Evolutionary conservation across 2,888 invertebrate genomes (phyloP).

Genomic region (Chesias legatella): DNA sequence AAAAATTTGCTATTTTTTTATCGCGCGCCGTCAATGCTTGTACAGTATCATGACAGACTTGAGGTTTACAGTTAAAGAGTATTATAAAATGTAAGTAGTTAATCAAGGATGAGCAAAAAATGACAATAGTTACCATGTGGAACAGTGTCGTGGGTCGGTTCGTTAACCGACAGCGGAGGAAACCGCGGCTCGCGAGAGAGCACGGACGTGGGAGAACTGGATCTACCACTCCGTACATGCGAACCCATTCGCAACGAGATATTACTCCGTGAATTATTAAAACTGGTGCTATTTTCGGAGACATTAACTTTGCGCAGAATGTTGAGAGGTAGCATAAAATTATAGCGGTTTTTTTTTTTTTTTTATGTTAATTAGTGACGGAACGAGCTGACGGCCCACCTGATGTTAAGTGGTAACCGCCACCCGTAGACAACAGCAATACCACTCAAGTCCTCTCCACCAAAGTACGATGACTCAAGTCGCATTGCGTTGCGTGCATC

Average conservation of each 20-base stretch:
- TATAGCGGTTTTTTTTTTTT: too few relatives aligned
- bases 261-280: constrained; percentile 56
- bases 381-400: too few relatives aligned
- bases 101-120: constrained; percentile 38
- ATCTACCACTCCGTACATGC: constrained; percentile 43
- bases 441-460: too few relatives aligned
- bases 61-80: constrained; percentile 35
- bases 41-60: too few relatives aligned
- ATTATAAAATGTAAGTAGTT: constrained; percentile 30
- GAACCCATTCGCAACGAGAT: constrained; percentile 41
- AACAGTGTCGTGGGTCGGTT: constrained; percentile 46
- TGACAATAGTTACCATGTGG: constrained; percentile 42
- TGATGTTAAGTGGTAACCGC: too few relatives aligned
- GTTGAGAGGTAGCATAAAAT: too few relatives aligned
- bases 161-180: constrained; percentile 54
- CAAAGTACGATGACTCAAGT: too few relatives aligned
- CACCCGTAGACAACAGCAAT: too few relatives aligned
- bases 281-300: constrained; percentile 52
- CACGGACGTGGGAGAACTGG: constrained; percentile 73
- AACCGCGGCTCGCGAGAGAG: constrained; percentile 41
- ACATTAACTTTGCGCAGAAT: constrained; percentile 43
- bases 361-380: too few relatives aligned
- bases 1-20: too few relatives aligned
- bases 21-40: too few relatives aligned
- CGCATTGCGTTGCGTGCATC: too few relatives aligned